These are phyloP conservation scores for Merluccius polli DNA, from an alignment of 2,797 vertebrate genomes.

Conservation along the genomic window DNA sequence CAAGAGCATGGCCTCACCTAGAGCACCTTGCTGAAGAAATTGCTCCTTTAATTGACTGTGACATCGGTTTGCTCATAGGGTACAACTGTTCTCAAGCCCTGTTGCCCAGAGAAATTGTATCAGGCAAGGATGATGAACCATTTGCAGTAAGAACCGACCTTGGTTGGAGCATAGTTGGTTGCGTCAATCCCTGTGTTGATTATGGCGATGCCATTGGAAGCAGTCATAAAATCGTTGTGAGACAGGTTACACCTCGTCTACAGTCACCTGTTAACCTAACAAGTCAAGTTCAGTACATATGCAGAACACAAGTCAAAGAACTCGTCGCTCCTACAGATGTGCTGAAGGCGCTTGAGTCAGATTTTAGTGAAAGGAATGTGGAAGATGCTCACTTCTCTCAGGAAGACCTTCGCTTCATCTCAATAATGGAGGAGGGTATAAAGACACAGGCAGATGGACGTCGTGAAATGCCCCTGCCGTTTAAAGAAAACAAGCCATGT, in stretches of 20 bases:
- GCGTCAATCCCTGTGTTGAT: not conserved
- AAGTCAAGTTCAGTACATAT: not conserved
- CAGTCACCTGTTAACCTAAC: not conserved
- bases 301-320: not conserved
- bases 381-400: not conserved
- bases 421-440: no score
- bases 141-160: not conserved
- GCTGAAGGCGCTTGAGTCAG: not conserved
- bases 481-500: no score
- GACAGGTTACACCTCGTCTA: not conserved
- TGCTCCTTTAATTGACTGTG: constrained; percentile 17
- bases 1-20: constrained; percentile 21
- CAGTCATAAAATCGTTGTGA: not conserved
- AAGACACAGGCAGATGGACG: no score
- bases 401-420: not conserved
- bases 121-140: not conserved
- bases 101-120: not conserved
- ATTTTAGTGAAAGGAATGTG: not conserved
- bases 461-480: no score
- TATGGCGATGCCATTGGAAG: not conserved
- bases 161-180: not conserved
- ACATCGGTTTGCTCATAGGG: not conserved
- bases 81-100: not conserved
- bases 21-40: constrained; percentile 26
- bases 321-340: not conserved